Conservation (phyloP, 37 sponge, comb jelly and placozoan species). For the Dysidea cf. avara region DNA sequence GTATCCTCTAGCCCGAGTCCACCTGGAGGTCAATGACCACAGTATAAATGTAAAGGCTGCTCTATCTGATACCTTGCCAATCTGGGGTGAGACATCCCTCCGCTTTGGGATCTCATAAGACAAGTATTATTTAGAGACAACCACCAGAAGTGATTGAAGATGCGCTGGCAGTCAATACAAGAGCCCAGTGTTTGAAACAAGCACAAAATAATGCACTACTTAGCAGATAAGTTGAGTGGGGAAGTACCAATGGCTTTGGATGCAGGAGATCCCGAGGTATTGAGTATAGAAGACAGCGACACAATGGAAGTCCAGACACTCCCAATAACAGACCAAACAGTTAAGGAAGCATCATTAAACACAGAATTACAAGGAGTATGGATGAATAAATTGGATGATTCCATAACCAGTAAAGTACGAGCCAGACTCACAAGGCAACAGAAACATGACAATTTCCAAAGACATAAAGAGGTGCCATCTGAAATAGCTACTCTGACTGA, state of each 20-base stretch:
- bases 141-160: not conserved
- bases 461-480: too few relatives aligned
- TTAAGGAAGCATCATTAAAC: too few relatives aligned
- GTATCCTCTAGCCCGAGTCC: conserved; percentile 22
- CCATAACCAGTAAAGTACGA: conserved; percentile 1
- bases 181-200: conserved; percentile 5
- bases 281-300: too few relatives aligned
- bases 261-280: too few relatives aligned
- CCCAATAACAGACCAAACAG: too few relatives aligned
- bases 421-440: not conserved
- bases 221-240: too few relatives aligned
- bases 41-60: conserved; percentile 17
- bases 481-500: not conserved
- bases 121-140: too few relatives aligned
- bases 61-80: conserved; percentile 34
- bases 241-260: too few relatives aligned
- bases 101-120: too few relatives aligned
- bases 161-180: conserved; percentile 10
- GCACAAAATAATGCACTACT: not conserved
- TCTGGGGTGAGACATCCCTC: conserved; percentile 24
- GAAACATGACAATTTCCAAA: not conserved
- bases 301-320: too few relatives aligned
- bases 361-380: not conserved
- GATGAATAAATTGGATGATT: conserved; percentile 18
- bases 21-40: conserved; percentile 4